Conservation (phyloP, 2,888 invertebrate species). For the Pteria penguin region DNA sequence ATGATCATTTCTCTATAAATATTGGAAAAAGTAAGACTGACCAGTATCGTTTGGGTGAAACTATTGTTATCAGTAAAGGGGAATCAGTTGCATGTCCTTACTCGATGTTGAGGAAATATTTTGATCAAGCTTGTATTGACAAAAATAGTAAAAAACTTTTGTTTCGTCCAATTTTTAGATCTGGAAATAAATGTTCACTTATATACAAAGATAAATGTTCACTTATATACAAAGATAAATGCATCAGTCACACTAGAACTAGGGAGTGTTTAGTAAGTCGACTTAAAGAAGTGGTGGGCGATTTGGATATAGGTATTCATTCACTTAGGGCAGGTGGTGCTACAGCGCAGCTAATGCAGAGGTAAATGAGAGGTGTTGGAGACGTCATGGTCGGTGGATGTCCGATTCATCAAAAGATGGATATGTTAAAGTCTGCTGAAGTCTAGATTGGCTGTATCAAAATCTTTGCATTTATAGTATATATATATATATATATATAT, state of each 20-base stretch:
- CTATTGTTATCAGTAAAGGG: slow-evolving; percentile 7
- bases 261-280: too few species aligned
- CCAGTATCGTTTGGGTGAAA: slow-evolving; percentile 5
- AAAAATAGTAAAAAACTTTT: not conserved
- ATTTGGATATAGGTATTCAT: not conserved
- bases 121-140: not conserved
- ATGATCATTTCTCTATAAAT: slow-evolving; percentile 1
- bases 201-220: too few species aligned
- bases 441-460: not conserved
- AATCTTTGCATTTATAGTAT: not conserved
- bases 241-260: slow-evolving; percentile 8
- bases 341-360: not conserved
- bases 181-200: not conserved
- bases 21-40: slow-evolving; percentile 15
- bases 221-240: too few species aligned
- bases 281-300: not conserved
- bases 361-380: not conserved
- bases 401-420: not conserved
- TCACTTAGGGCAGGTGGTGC: not conserved
- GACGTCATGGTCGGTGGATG: not conserved
- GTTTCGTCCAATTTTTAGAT: slow-evolving; percentile 8
- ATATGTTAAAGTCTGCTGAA: not conserved
- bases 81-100: slow-evolving; percentile 10
- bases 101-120: slow-evolving; percentile 4
- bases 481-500: too few species aligned